Base-by-base conservation (phyloP, 1,140 invertebrate species). In the Apis mellifera region DNA sequence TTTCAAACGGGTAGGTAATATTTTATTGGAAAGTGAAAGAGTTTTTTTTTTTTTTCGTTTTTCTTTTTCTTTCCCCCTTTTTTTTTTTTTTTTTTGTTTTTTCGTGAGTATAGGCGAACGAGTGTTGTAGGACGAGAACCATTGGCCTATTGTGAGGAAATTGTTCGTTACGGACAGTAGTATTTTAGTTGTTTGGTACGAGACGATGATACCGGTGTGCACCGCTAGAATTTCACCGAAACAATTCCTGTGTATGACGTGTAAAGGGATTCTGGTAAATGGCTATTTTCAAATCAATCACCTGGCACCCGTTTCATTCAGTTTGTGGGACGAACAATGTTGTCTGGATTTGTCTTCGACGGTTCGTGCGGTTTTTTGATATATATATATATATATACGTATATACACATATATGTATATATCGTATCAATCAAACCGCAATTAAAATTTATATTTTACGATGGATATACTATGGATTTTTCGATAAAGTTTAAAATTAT, bases 171-270 rank as follows among this genome's bases (percentile, higher is more conserved):
- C 19, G 19, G 68, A 42, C 52, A 21, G 59, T 60, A 52, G 17
- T 59, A 60, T 78, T 78, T 26, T 68, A 60, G n/a, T 80, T 64
- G 69, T 72, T 69, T 17, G 26, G 9, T 32, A 54, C 9, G 68
- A 62, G 52, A 72, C 59, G 59, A 79, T 72, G 69, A 79, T 60
- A 48, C 21, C 17, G 57, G 48, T 17, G 19, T 21, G 26, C 13
- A 15, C 21, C 32, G 32, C 26, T 72, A 48, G 48, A 65, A 73
- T 73, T 48, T 21, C 50, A 19, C 5, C 23, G 68, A 32, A 54
- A 79, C 77, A 64, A 80, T 73, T n/a, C 32, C 70, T 84, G 70
- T 73, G 26, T 32, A 69, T 85, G 82, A 85, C 70, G 64, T 84
- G 64, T 84, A 84, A 84, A 69, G 62, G 52, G 57, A 19, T 48